phyloP scores from a whole-genome alignment of 2,888 invertebrate species.

The Diaphora mendica region DNA sequence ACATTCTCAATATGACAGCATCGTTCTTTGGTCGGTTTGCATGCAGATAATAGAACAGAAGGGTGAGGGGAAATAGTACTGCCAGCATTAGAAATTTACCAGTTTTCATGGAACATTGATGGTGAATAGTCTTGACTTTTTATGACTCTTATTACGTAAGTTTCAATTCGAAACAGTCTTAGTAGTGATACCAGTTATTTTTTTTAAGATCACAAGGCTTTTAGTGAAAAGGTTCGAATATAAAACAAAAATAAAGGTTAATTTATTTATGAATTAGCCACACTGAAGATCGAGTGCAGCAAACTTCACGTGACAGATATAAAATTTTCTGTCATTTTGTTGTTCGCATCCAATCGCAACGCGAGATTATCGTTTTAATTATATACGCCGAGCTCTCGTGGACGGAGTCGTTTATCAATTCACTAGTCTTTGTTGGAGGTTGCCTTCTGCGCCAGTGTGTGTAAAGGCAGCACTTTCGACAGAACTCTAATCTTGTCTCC shows the following conservation, averaged over 20 bases:
- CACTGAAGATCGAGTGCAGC: constrained; percentile 48
- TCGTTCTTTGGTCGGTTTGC: constrained; percentile 57
- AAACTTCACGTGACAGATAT: constrained; percentile 69
- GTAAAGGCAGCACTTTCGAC: constrained; percentile 83
- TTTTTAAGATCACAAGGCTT: neutral
- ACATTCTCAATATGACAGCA: constrained; percentile 59
- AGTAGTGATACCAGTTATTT: neutral
- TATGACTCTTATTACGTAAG: neutral
- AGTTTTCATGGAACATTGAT: constrained; percentile 30
- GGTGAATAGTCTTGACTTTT: neutral
- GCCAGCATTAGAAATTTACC: constrained; percentile 57
- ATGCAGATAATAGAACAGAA: constrained; percentile 51
- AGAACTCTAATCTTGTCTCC: constrained; percentile 44
- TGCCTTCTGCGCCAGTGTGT: constrained; percentile 86
- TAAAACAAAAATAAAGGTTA: constrained; percentile 40
- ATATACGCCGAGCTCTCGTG: constrained; percentile 46
- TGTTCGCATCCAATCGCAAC: constrained; percentile 62
- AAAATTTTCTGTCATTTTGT: constrained; percentile 58
- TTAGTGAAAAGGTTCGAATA: rapidly evolving
- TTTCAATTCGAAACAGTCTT: neutral
- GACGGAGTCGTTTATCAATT: constrained; percentile 64
- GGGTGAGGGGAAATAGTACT: constrained; percentile 56
- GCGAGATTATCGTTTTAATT: constrained; percentile 59
- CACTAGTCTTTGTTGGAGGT: constrained; percentile 71
- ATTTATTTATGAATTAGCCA: constrained; percentile 47